Base-by-base conservation (phyloP, 2,888 invertebrate species). In the Agrotis ipsilon region DNA sequence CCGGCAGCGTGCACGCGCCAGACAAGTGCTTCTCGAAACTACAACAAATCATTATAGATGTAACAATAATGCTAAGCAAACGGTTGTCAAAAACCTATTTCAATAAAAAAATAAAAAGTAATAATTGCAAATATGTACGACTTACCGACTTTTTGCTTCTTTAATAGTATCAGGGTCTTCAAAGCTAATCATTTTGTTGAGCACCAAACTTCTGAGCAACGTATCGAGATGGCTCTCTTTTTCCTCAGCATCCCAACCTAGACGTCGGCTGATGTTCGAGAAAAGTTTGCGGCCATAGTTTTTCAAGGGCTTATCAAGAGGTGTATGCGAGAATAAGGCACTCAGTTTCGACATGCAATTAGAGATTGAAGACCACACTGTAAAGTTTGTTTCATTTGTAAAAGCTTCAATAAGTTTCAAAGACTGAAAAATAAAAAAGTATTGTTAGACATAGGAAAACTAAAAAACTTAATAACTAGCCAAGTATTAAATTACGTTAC, bases 341-440 rank as follows among this genome's bases (percentile, higher is more conserved):
- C 97, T 97, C 65, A 99, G 95, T 89, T 98, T 98, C n/a, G 97
- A 97, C 67, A 99, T 94, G 84, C 98, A 98, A 90, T 97, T 98
- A 54, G 97, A 97, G 81, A 99, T 97, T 1, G 98, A 98, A 11
- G 97, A 98, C 99, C 99, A 99, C 0, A 99, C 99, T 0, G 99
- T 99, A 94, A 98, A 99, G 93, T 99, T 98, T 49, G 97, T 97
- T 92, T 99, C 99, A 83, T 98, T 97, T 78, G 97, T 97, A 91
- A 98, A 99, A 0, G 99, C 98, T 86, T 98, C 97, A 89, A 99
- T 97, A n/a, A 99, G 96, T 88, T 98, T 97, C 65, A 99, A 94
- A 1, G 96, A 96, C 94, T 95, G 92, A 18, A 92, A 91, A 80
- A 43, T 54, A 75, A 65, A 62, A 57, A 46, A 5, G 2, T n/a